phyloP scores from a whole-genome alignment of 2,797 vertebrate genomes.

The Lycodopsis pacificus region DNA sequence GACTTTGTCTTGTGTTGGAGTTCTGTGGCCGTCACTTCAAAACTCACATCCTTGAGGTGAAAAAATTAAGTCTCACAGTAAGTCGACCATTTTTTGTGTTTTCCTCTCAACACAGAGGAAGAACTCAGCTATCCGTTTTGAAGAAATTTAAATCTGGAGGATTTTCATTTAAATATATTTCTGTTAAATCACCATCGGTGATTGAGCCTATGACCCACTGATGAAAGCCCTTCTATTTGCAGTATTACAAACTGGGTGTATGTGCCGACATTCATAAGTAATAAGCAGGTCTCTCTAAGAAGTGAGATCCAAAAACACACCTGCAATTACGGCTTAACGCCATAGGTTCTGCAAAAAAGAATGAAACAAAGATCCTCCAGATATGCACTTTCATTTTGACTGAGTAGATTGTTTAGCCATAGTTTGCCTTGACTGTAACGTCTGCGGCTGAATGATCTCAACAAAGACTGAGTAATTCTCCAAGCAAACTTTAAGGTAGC shows the following conservation, averaged over 20 bases:
- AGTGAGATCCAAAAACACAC: too few relatives aligned
- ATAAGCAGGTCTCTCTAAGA: too few relatives aligned
- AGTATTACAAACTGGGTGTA: neutral
- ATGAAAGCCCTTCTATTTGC: neutral
- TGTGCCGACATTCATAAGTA: too few relatives aligned
- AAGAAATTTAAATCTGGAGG: neutral
- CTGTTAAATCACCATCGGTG: neutral
- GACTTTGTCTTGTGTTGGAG: neutral
- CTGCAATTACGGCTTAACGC: too few relatives aligned
- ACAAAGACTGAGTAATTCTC: neutral
- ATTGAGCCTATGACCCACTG: neutral
- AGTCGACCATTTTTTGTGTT: neutral
- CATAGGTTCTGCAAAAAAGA: neutral
- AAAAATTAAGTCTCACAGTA: neutral
- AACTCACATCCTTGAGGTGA: neutral
- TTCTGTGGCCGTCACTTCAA: neutral
- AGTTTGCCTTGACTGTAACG: neutral
- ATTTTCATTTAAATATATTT: neutral
- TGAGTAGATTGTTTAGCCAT: neutral
- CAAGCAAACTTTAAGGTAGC: neutral
- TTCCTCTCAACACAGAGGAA: neutral
- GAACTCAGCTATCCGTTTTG: neutral
- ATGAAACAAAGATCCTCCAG: neutral
- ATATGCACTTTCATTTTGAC: neutral
- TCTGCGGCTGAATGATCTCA: too few relatives aligned